Evolutionary conservation across 1,140 invertebrate genomes (phyloP).

Genomic region (Drosophila carrolli): DNA sequence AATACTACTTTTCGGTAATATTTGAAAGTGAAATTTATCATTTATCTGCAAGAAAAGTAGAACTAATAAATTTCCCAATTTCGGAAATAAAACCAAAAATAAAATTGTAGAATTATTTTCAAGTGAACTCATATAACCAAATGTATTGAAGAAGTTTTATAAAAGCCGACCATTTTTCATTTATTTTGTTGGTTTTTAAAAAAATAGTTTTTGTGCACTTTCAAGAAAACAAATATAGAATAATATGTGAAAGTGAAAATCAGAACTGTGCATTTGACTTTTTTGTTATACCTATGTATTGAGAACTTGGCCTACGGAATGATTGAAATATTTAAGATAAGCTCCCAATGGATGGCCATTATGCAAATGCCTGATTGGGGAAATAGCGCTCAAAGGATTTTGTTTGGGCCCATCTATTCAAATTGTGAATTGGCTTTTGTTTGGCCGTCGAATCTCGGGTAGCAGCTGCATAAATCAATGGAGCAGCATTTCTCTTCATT

Average conservation of each 20-base stretch:
- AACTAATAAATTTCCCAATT: no score
- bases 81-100: no score
- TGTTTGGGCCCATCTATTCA: slow-evolving; percentile 24
- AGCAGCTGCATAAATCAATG: slow-evolving; percentile 65
- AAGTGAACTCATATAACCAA: no score
- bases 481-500: slow-evolving; percentile 39
- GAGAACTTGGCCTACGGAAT: slow-evolving; percentile 6
- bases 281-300: background rate
- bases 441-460: slow-evolving; percentile 25
- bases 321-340: slow-evolving; percentile 28
- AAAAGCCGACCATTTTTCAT: no score
- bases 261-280: slow-evolving; percentile 3
- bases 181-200: no score
- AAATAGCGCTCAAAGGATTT: slow-evolving; percentile 31
- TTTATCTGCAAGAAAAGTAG: no score
- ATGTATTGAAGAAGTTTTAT: no score
- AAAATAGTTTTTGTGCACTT: no score
- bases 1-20: no score
- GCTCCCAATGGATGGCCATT: slow-evolving; percentile 31
- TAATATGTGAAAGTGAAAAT: slow-evolving; percentile 1
- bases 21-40: no score
- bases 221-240: background rate
- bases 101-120: no score
- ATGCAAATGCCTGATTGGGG: slow-evolving; percentile 44
- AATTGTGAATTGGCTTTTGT: slow-evolving; percentile 46